Conservation (phyloP, 2,113 vertebrate genomes). For the Chamaea fasciata region DNA sequence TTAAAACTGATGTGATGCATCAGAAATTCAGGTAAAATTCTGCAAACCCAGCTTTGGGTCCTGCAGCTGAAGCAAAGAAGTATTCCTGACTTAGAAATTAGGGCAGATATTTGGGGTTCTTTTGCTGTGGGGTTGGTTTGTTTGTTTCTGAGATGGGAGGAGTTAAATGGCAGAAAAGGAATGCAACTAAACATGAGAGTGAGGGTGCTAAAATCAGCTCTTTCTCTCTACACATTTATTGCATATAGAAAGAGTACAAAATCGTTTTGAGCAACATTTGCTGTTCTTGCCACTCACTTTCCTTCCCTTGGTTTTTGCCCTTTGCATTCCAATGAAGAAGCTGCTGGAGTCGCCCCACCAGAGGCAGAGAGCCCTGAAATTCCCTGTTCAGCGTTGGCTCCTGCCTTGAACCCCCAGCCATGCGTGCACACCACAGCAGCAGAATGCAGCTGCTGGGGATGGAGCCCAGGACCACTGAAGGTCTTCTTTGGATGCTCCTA, state of each 20-base stretch:
- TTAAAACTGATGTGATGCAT: neutral
- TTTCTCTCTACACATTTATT: rapidly evolving
- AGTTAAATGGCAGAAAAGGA: neutral
- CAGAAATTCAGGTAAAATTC: neutral
- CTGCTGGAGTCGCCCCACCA: neutral
- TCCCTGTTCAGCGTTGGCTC: neutral
- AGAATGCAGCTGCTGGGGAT: neutral
- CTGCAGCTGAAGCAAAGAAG: neutral
- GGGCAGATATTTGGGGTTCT: neutral
- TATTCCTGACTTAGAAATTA: neutral
- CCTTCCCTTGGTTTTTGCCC: neutral
- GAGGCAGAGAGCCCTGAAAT: neutral
- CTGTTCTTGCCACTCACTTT: neutral
- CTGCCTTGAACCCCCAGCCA: neutral
- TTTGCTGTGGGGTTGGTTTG: neutral
- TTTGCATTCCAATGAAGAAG: neutral
- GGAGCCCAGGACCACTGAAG: neutral
- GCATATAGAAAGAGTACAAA: rapidly evolving
- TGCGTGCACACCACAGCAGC: rapidly evolving
- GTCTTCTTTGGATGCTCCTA: neutral
- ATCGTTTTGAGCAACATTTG: neutral
- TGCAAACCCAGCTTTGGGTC: neutral
- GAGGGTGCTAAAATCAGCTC: neutral
- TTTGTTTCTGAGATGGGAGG: neutral
- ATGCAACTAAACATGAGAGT: neutral